phyloP scores from a whole-genome alignment of 2,888 invertebrate species.

The Hylaea fasciaria region DNA sequence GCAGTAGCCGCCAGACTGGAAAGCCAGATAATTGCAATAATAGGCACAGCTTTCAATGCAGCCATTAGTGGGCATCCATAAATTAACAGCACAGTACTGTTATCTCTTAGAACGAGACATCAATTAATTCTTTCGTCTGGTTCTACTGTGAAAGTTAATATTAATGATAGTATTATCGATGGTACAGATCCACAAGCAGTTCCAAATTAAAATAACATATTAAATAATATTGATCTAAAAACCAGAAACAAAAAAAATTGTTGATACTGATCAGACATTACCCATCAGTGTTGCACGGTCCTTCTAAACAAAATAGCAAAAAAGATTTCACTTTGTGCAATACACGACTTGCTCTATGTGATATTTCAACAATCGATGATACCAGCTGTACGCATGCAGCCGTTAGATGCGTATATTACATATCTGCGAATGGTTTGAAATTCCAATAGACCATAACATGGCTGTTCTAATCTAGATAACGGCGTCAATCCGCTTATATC shows the following conservation, averaged over 20 bases:
- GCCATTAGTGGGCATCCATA: constrained; percentile 35
- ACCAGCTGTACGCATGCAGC: no score
- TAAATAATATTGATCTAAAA: no score
- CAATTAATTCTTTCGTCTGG: background rate
- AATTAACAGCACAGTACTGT: constrained; percentile 26
- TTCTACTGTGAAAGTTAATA: background rate
- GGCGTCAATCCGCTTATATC: constrained; percentile 73
- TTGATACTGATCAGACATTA: no score
- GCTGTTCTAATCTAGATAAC: constrained; percentile 49
- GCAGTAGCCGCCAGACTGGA: constrained; percentile 54
- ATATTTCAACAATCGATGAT: no score
- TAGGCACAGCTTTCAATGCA: constrained; percentile 43
- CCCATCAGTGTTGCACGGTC: no score
- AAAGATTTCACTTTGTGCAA: no score
- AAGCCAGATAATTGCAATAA: constrained; percentile 58
- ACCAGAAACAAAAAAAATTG: no score
- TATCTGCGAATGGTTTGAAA: constrained; percentile 5
- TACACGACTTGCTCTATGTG: no score
- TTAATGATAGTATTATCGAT: no score
- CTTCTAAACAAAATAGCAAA: no score
- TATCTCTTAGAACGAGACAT: constrained; percentile 28
- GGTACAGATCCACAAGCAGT: no score
- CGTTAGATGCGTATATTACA: background rate
- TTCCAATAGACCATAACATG: constrained; percentile 16
- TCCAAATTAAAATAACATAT: no score